Evolutionary conservation across 1,140 invertebrate species (phyloP), one percentile per base, ranked within the genome.

Genomic region (Psilanteris sp.): DNA sequence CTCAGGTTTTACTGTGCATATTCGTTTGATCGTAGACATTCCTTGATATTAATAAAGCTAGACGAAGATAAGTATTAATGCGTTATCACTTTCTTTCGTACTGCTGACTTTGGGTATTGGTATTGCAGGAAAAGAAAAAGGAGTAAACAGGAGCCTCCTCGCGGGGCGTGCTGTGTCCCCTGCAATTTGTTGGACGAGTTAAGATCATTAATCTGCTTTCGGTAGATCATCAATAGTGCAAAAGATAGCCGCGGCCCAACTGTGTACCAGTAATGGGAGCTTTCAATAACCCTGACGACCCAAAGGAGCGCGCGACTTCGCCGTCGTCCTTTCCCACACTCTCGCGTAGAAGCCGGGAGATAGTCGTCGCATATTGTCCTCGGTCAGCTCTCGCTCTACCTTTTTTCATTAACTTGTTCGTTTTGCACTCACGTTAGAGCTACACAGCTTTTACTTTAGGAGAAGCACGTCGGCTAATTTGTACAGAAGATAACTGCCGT

Each of bases 181-280:
- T 71, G 82, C 79, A 85, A 87, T 87, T 87, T 85, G 84, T 86
- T 85, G 80, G 44, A 62, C 43, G 57, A 79, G 79, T 79, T 79
- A 68, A 77, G 81, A 80, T 83, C 85, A 88, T 88, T 88, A 87
- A 87, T 88, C 82, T 81, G 83, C 79, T 81, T 83, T 80, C 78
- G 77, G 80, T 84, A 80, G 81, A 86, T 87, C 86, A 88, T 88
- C 85, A 86, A 88, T 87, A 87, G 86, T 72, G 84, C 83, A 78
- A 85, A 86, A 88, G 85, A 88, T 86, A 87, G 82, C 79, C 67
- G 44, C 71, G 81, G 70, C 73, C 78, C 78, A 71, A 80, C 80
- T 79, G 78, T 88, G 87, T 88, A 87, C 79, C 81, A 75, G 81
- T 88, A 88, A 88, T 88, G 85, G 84, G 74, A 87, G 84, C 84